Percentiles rank a stretch among this genome's conserved stretches.
phyloP scores from a whole-genome alignment of 2,113 vertebrate genomes.

The Aptenodytes patagonicus region DNA sequence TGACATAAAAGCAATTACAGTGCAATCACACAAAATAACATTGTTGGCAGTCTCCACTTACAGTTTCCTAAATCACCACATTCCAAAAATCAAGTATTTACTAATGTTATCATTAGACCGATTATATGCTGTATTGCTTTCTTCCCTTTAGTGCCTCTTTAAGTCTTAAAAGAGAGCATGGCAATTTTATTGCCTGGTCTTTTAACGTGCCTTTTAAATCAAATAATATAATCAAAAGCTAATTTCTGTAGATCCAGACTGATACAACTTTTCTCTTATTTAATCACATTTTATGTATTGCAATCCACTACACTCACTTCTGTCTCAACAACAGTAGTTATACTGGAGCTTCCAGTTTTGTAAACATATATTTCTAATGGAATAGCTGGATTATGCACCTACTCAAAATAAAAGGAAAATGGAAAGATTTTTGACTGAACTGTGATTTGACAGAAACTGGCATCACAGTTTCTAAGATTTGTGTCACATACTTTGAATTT shows the following conservation, averaged over 20 bases:
- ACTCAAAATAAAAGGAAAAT: not conserved
- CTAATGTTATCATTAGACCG: constrained; percentile 25
- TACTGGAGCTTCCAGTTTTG: not conserved
- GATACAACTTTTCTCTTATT: not conserved
- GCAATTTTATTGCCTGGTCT: not conserved
- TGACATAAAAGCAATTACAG: constrained; percentile 66
- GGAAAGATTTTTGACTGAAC: not conserved
- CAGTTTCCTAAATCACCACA: constrained; percentile 48
- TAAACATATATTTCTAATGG: not conserved
- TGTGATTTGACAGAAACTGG: not conserved
- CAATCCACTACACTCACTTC: not conserved
- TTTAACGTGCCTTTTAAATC: not conserved
- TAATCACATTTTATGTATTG: not conserved
- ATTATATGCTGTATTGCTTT: not conserved
- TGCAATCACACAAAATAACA: constrained; percentile 69
- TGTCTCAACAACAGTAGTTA: not conserved
- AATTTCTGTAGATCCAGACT: not conserved
- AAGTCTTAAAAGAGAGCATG: not conserved
- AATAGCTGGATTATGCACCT: not conserved
- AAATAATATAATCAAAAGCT: not conserved
- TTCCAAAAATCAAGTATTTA: constrained; percentile 64
- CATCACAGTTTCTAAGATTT: not conserved
- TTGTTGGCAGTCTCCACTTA: constrained; percentile 62
- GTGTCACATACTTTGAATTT: not conserved
- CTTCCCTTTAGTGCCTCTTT: not conserved